Conservation (phyloP, 64 coral and sea anemone genomes). For the Cladopsammia gracilis region DNA sequence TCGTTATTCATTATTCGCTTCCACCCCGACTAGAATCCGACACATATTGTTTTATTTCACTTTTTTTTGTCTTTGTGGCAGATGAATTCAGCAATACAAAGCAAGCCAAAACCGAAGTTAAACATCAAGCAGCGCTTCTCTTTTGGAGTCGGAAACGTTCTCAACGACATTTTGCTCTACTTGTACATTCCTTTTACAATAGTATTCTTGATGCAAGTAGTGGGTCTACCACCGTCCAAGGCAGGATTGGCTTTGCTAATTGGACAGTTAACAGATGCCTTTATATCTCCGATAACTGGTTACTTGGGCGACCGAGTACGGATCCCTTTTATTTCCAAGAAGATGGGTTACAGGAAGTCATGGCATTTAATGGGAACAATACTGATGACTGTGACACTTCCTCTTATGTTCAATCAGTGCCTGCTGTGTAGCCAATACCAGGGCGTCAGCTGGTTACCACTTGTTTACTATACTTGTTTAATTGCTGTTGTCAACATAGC, state of each 20-base stretch:
- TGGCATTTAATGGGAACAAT: background rate
- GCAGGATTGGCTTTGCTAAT: background rate
- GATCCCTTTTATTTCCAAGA: background rate
- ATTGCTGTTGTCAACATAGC: too few species aligned
- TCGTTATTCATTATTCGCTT: too few species aligned
- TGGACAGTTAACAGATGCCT: background rate
- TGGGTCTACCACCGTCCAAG: background rate
- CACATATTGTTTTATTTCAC: too few species aligned
- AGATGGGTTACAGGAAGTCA: background rate
- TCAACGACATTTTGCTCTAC: conserved; percentile 5
- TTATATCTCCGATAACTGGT: background rate
- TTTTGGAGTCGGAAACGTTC: background rate
- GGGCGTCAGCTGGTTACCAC: too few species aligned
- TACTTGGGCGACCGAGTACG: background rate
- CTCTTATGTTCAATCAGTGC: too few species aligned
- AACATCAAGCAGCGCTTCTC: background rate
- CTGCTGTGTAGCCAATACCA: too few species aligned
- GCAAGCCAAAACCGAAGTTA: background rate
- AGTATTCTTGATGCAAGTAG: conserved; percentile 19
- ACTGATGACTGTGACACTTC: background rate
- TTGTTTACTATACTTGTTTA: too few species aligned
- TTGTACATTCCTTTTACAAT: background rate
- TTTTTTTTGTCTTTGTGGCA: too few species aligned
- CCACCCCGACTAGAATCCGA: too few species aligned
- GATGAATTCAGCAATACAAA: too few species aligned